Base-by-base conservation (phyloP, 2,797 vertebrate species). In the Ctenosaura bakeri region DNA sequence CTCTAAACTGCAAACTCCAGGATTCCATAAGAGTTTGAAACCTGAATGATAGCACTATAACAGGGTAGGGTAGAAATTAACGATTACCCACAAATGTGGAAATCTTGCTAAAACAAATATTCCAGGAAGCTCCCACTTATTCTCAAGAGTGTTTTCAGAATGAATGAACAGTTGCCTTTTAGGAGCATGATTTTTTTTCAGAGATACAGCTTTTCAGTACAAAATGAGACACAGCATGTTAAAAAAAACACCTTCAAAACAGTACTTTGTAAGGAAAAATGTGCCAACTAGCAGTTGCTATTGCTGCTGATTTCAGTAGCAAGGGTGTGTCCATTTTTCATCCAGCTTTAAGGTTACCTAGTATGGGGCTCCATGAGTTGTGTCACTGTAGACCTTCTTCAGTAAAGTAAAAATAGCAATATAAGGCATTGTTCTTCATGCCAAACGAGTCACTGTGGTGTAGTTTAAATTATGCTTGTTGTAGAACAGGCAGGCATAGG, bases 201-300 rank as follows among this genome's bases (percentile, higher is more conserved):
- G 59, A 62, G 59, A 62, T 22, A 62, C 18, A 62, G 59, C 20
- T 62, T 0, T 69, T 93, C 20, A 78, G 59, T 90, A 93, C 92
- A 92, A 95, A 96, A 94, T 29, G 93, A 93, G 32, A 50, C 90
- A 83, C 6, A 69, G 16, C 82, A 92, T 80, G 77, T 88, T 88
- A 80, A 1, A 88, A 87, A 95, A 12, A 29, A 46, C 42, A 46
- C 42, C 83, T 71, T 90, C 82, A 94, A 91, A 79, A 54, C 82
- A 50, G 22, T 22, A 22, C 56, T 62, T 59, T 90, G 90, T 88
- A 89, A 74, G 92, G 42, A 3, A 69, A 56, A 90, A 83, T 50
- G 84, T 77, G 26, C 88, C 16, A 74, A 83, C 46, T 88, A 90
- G 79, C 12, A 90, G 2, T 74, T 22, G 56, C 26, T 50, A 38